phyloP scores from a whole-genome alignment of 1,140 invertebrate species.

The Homalodisca vitripennis region DNA sequence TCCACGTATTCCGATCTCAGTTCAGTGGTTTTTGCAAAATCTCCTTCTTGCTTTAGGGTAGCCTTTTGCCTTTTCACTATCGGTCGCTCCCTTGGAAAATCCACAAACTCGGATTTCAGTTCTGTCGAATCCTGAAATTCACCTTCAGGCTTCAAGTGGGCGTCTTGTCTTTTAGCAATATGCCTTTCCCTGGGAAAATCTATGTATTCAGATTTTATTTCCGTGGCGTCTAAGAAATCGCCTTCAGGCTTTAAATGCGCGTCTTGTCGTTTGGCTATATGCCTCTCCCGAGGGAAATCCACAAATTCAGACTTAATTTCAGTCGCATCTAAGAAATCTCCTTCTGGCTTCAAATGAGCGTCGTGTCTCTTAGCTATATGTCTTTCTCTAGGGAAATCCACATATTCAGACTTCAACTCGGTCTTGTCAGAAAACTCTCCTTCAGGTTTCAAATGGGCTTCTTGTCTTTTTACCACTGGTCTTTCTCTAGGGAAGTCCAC shows the following conservation, averaged over 20 bases:
- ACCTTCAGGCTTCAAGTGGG: slow-evolving; percentile 37
- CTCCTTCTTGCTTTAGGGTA: slow-evolving; percentile 38
- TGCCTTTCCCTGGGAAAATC: slow-evolving; percentile 37
- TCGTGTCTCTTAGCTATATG: slow-evolving; percentile 29
- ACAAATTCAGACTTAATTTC: slow-evolving; percentile 36
- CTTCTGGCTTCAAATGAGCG: slow-evolving; percentile 37
- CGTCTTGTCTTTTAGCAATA: slow-evolving; percentile 28
- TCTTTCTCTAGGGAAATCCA: slow-evolving; percentile 30
- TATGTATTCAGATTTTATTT: slow-evolving; percentile 29
- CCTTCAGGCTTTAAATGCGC: slow-evolving; percentile 36
- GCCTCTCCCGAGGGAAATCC: slow-evolving; percentile 28
- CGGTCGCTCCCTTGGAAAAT: slow-evolving; percentile 32
- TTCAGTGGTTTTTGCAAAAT: slow-evolving; percentile 32
- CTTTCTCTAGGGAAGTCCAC: slow-evolving; percentile 33
- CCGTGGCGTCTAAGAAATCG: slow-evolving; percentile 22
- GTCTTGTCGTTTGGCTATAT: slow-evolving; percentile 18
- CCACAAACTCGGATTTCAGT: slow-evolving; percentile 30
- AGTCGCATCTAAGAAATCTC: slow-evolving; percentile 30
- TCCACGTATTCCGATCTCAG: slow-evolving; percentile 31
- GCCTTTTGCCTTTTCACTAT: slow-evolving; percentile 31
- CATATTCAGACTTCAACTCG: slow-evolving; percentile 33
- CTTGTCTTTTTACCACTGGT: slow-evolving; percentile 27
- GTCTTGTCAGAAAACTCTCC: slow-evolving; percentile 30
- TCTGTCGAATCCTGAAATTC: slow-evolving; percentile 30
- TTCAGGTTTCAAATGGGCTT: slow-evolving; percentile 33